Conservation (phyloP, 2,113 vertebrate species). For the Odobenus rosmarus region DNA sequence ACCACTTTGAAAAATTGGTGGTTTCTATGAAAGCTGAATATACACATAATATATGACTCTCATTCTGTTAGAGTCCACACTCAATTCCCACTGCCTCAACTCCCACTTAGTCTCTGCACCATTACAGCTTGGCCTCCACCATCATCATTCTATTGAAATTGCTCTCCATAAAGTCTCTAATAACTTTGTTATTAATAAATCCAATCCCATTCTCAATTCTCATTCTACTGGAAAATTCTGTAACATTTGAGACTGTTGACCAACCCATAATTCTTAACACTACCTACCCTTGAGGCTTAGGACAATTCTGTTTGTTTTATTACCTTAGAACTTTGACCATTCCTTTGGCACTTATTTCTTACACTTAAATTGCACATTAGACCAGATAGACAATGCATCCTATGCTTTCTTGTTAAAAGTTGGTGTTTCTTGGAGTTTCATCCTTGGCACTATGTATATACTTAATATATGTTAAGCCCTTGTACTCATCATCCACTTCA, state of each 20-base stretch:
- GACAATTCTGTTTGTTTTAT: not conserved
- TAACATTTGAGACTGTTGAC: not conserved
- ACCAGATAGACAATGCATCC: not conserved
- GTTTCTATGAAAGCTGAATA: not conserved
- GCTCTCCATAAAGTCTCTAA: not conserved
- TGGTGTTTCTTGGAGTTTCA: not conserved
- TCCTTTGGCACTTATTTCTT: not conserved
- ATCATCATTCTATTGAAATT: not conserved
- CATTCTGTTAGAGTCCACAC: not conserved
- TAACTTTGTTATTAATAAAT: not conserved
- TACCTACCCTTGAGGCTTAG: not conserved
- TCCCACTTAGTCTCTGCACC: not conserved
- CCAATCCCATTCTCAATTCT: not conserved
- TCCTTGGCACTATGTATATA: not conserved
- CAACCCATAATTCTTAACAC: not conserved
- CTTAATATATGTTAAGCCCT: not conserved
- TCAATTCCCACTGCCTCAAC: not conserved
- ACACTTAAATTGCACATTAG: too few species aligned
- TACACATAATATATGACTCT: not conserved
- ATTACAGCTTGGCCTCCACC: not conserved
- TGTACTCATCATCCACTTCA: not conserved
- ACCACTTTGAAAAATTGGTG: too few species aligned
- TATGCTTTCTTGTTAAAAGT: not conserved
- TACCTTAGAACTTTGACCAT: not conserved
- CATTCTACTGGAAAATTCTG: not conserved